Evolutionary conservation across 1,140 invertebrate genomes (phyloP).

Genomic region (Leptopilina clavipes): DNA sequence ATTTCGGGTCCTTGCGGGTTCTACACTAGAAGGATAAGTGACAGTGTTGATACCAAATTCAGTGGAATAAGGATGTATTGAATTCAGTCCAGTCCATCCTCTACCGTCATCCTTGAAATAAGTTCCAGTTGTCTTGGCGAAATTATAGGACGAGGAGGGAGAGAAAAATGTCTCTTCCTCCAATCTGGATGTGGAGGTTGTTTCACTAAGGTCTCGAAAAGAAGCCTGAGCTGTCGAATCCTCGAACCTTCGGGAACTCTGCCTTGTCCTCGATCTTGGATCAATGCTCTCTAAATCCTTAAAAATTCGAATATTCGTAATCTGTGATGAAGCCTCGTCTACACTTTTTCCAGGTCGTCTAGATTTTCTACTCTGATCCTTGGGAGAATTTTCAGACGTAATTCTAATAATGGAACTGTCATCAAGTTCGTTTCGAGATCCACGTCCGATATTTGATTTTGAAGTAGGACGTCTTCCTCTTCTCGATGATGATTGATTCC

Average conservation of each 20-base stretch:
- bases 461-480: constrained; percentile 53
- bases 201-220: background rate
- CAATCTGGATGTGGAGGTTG: background rate
- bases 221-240: constrained; percentile 17
- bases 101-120: background rate
- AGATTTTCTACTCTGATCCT: constrained; percentile 42
- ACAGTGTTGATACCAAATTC: constrained; percentile 1
- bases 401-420: constrained; percentile 58
- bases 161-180: constrained; percentile 9
- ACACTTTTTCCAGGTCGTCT: constrained; percentile 43
- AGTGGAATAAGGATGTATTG: constrained; percentile 2
- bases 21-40: background rate
- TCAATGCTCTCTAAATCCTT: constrained; percentile 39
- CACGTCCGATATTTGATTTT: constrained; percentile 45
- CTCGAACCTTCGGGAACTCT: background rate
- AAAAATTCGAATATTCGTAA: constrained; percentile 58
- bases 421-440: constrained; percentile 44
- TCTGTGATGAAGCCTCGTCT: constrained; percentile 43
- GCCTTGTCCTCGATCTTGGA: background rate
- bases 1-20: background rate
- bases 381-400: constrained; percentile 42
- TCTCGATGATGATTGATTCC: constrained; percentile 41
- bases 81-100: constrained; percentile 22
- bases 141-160: background rate
- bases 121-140: background rate